Conservation (phyloP, 2,888 invertebrate genomes). For the Scaptomyza tumidula region DNA sequence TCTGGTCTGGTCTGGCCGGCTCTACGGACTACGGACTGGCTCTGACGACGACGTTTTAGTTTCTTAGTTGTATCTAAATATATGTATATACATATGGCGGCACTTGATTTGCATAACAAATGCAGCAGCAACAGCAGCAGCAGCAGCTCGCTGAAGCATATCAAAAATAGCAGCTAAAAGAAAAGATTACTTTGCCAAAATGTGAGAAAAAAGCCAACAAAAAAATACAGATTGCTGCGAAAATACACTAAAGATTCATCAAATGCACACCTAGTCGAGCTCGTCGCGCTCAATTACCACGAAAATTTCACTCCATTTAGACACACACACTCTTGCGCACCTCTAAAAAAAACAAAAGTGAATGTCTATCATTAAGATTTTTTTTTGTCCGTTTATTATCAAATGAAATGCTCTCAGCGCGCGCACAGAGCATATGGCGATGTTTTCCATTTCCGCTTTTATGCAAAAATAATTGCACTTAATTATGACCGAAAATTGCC, state of each 20-base stretch:
- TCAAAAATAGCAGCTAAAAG: constrained; percentile 25
- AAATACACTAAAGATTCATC: constrained; percentile 67
- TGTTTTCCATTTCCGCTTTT: constrained; percentile 72
- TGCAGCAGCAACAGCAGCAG: constrained; percentile 51
- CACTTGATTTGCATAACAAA: constrained; percentile 79
- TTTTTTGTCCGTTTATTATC: constrained; percentile 26
- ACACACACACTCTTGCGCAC: constrained; percentile 68
- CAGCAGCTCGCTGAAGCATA: constrained; percentile 40
- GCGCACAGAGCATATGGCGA: background rate
- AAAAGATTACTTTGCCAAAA: constrained; percentile 42
- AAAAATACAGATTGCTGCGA: constrained; percentile 1
- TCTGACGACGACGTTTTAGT: constrained; percentile 55
- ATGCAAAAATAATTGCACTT: constrained; percentile 74
- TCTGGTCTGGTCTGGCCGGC: constrained; percentile 54
- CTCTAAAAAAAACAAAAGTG: constrained; percentile 61
- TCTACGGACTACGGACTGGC: constrained; percentile 44
- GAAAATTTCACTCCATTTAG: constrained; percentile 77
- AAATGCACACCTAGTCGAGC: constrained; percentile 66
- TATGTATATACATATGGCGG: constrained; percentile 56
- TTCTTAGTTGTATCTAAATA: constrained; percentile 46
- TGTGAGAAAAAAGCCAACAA: constrained; percentile 20
- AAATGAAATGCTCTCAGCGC: constrained; percentile 45
- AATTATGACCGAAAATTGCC: constrained; percentile 63
- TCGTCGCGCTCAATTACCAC: constrained; percentile 74
- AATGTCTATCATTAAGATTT: constrained; percentile 76